A percentile compares a stretch with the other conserved stretches of the same genome.
These are phyloP conservation scores for Harpagifer antarcticus DNA, from an alignment of 2,797 vertebrate species.

Conservation along the genomic window DNA sequence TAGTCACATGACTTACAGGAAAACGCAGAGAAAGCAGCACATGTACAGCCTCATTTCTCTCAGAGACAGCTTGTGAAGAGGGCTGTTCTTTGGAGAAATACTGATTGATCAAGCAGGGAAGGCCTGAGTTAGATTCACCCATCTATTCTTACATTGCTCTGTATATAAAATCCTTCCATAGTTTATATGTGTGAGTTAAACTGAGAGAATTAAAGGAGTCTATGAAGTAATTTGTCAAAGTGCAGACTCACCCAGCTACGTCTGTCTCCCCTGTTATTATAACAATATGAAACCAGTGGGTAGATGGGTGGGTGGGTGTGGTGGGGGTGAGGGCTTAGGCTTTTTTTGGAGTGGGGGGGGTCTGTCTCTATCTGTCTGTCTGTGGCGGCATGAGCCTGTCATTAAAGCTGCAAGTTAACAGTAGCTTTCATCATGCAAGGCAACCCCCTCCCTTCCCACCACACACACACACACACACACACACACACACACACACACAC, in stretches of 20 bases:
- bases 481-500: slow-evolving; percentile 33
- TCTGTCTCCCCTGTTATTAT: slow-evolving; percentile 61
- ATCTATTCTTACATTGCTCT: not conserved
- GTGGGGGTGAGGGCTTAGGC: slow-evolving; percentile 22
- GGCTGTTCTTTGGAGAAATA: not conserved
- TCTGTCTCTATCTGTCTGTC: slow-evolving; percentile 62
- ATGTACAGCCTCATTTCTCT: too few relatives aligned
- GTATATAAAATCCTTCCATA: not conserved
- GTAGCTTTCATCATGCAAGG: slow-evolving; percentile 74
- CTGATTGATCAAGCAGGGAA: not conserved
- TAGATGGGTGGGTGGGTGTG: slow-evolving; percentile 58
- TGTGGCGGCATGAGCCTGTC: slow-evolving; percentile 65
- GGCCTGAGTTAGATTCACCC: not conserved
- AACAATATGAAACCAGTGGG: slow-evolving; percentile 67
- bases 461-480: slow-evolving; percentile 28
- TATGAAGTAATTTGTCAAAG: slow-evolving; percentile 49
- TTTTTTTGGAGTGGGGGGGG: slow-evolving; percentile 4
- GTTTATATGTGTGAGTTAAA: not conserved
- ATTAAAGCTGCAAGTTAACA: slow-evolving; percentile 74
- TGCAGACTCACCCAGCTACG: slow-evolving; percentile 20
- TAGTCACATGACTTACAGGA: too few relatives aligned
- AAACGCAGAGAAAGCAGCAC: too few relatives aligned
- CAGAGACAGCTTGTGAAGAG: too few relatives aligned
- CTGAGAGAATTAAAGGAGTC: slow-evolving; percentile 27
- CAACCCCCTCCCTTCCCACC: slow-evolving; percentile 57